phyloP scores from a whole-genome alignment of 2,888 invertebrate species.

The Archips xylosteana region DNA sequence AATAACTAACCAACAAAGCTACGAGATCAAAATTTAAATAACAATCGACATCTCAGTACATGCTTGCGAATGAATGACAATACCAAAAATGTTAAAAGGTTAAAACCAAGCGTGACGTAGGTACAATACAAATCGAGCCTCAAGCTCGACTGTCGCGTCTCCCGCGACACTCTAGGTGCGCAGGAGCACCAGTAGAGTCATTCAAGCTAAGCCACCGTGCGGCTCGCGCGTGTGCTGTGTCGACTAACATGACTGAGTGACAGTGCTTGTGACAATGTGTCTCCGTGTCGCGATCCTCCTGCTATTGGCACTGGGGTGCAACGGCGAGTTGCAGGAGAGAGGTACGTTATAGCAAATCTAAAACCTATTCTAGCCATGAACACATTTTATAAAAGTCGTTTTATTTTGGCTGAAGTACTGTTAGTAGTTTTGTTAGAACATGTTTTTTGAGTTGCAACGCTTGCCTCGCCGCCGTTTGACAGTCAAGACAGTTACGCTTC shows the following conservation, averaged over 20 bases:
- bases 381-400: neutral
- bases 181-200: conserved; percentile 54
- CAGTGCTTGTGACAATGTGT: conserved; percentile 49
- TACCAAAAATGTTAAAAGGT: no score
- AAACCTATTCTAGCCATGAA: neutral
- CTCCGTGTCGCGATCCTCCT: neutral
- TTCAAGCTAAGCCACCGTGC: conserved; percentile 68
- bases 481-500: neutral
- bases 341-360: conserved; percentile 52
- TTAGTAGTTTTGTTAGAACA: neutral
- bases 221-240: conserved; percentile 61
- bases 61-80: no score
- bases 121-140: neutral
- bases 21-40: no score
- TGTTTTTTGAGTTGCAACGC: conserved; percentile 1
- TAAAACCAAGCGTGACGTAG: neutral
- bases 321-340: conserved; percentile 75
- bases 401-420: neutral
- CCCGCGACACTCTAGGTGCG: conserved; percentile 52
- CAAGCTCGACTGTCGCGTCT: conserved; percentile 27
- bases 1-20: no score
- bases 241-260: conserved; percentile 53
- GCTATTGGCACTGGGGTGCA: conserved; percentile 46
- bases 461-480: neutral
- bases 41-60: no score